phyloP scores from a whole-genome alignment of 2,797 vertebrate species.

The Heterohyrax brucei region DNA sequence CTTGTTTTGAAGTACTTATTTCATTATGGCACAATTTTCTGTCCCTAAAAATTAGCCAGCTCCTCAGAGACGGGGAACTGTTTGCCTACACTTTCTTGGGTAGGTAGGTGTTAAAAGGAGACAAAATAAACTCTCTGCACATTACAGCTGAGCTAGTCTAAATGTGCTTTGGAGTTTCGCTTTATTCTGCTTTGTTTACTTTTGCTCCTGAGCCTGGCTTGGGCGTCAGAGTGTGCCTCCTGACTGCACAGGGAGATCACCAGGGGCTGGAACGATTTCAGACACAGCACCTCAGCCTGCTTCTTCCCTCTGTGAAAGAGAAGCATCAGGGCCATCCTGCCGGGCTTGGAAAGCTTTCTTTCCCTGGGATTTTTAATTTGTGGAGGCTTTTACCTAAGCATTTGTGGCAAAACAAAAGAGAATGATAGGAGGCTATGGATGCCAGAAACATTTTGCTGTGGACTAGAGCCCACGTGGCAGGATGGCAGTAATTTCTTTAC shows the following conservation, averaged over 20 bases:
- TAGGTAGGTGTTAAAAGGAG: background rate
- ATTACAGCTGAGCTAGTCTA: background rate
- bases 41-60: background rate
- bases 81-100: background rate
- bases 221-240: constrained; percentile 50
- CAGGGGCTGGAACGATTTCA: constrained; percentile 67
- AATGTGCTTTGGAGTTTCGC: background rate
- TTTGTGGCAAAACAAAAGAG: constrained; percentile 44
- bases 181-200: constrained; percentile 57
- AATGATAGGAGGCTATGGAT: background rate
- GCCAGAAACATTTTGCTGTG: background rate
- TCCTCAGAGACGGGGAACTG: background rate
- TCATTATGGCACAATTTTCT: background rate
- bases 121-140: background rate
- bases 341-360: constrained; percentile 36
- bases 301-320: background rate
- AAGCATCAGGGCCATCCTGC: constrained; percentile 15
- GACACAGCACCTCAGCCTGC: background rate
- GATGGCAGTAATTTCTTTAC: background rate
- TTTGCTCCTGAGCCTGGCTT: constrained; percentile 26
- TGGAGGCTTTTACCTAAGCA: constrained; percentile 15
- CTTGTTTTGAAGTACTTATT: constrained; percentile 10
- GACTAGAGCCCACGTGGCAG: background rate
- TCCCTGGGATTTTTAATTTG: constrained; percentile 6
- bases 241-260: constrained; percentile 60